Conservation (phyloP, 2,888 invertebrate genomes). For the Himalopsyche anomala region DNA sequence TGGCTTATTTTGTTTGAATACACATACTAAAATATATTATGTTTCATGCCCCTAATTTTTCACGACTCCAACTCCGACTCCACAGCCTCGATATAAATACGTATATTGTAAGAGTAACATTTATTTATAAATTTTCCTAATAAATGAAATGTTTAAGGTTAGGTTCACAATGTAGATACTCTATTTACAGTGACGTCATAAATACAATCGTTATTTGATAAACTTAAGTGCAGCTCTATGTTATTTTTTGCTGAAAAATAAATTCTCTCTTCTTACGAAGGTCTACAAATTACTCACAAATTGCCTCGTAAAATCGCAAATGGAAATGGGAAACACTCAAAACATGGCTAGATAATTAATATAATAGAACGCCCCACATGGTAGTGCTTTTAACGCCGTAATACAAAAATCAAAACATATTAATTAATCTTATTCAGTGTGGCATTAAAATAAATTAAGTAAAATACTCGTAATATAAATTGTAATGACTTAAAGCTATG, state of each 20-base stretch:
- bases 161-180: no score
- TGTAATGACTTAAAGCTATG: background rate
- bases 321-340: conserved; percentile 57
- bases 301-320: conserved; percentile 64
- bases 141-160: no score
- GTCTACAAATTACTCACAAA: conserved; percentile 61
- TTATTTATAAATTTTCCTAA: no score
- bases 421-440: conserved; percentile 16
- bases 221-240: background rate
- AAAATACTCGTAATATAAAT: background rate
- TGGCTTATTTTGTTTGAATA: no score
- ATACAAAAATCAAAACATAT: background rate
- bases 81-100: no score
- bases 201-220: no score
- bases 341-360: conserved; percentile 63
- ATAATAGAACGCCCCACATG: conserved; percentile 36
- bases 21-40: no score
- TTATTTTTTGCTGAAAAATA: background rate
- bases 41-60: no score
- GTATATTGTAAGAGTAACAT: no score
- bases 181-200: no score
- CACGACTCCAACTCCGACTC: no score
- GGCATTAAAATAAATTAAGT: background rate
- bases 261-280: conserved; percentile 7
- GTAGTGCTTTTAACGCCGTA: background rate